phyloP scores from a whole-genome alignment of 2,888 invertebrate species.

The Drosophila algonquin region DNA sequence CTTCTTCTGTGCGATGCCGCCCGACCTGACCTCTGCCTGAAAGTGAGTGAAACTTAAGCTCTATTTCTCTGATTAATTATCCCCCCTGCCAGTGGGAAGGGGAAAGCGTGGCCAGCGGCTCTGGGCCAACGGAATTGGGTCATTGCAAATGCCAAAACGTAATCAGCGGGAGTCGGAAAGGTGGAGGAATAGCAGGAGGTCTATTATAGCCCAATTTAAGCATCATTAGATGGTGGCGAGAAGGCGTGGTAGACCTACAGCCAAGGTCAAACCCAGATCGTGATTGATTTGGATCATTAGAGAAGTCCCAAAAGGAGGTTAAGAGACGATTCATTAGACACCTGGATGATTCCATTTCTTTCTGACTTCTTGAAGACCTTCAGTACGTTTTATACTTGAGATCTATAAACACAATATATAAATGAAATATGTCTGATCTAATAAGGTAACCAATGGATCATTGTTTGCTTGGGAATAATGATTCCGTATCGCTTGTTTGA shows the following conservation, averaged over 20 bases:
- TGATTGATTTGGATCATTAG: slow-evolving; percentile 16
- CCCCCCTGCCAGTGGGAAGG: slow-evolving; percentile 37
- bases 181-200: slow-evolving; percentile 6
- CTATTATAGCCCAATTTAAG: slow-evolving; percentile 27
- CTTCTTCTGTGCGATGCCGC: slow-evolving; percentile 22
- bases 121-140: slow-evolving; percentile 31
- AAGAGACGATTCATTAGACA: background rate
- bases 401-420: background rate
- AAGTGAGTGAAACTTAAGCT: slow-evolving; percentile 65
- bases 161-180: slow-evolving; percentile 33
- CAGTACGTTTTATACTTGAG: background rate
- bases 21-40: background rate
- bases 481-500: slow-evolving; percentile 26
- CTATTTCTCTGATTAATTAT: slow-evolving; percentile 67
- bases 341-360: background rate
- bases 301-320: slow-evolving; percentile 4
- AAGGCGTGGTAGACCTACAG: slow-evolving; percentile 5
- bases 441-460: slow-evolving; percentile 2
- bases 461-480: background rate
- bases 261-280: slow-evolving; percentile 20
- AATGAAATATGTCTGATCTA: too few species aligned
- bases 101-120: slow-evolving; percentile 36
- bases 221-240: slow-evolving; percentile 5
- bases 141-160: slow-evolving; percentile 44
- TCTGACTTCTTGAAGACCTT: background rate